Conservation (phyloP, 2,113 vertebrate species). For the Heliornis fulica region DNA sequence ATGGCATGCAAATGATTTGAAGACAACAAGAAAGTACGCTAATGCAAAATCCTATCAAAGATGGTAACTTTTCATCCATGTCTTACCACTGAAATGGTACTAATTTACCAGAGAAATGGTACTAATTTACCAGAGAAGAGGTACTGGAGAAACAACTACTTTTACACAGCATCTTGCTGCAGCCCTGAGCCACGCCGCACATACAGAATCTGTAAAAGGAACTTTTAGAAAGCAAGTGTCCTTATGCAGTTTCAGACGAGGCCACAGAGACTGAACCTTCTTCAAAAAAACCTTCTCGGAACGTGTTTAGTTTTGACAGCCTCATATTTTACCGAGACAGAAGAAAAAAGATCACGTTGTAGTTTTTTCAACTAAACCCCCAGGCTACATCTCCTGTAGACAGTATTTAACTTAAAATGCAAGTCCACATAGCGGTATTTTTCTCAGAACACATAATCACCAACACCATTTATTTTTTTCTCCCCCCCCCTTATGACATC, state of each 20-base stretch:
- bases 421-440: background rate
- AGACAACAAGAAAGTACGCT: background rate
- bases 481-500: background rate
- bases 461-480: background rate
- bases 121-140: background rate
- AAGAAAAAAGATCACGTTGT: background rate
- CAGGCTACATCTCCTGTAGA: background rate
- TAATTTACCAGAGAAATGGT: background rate
- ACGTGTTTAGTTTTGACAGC: rapidly evolving
- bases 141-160: background rate
- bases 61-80: background rate
- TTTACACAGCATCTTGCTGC: background rate
- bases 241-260: background rate
- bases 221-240: background rate
- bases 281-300: background rate
- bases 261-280: background rate
- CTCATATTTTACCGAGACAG: background rate
- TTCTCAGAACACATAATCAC: background rate
- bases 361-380: background rate
- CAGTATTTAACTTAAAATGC: background rate
- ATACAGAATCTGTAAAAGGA: background rate
- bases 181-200: background rate
- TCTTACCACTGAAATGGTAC: background rate
- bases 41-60: background rate
- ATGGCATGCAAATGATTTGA: background rate